These are phyloP conservation scores for Myopa testacea DNA, from an alignment of 2,888 invertebrate genomes.

Conservation along the genomic window DNA sequence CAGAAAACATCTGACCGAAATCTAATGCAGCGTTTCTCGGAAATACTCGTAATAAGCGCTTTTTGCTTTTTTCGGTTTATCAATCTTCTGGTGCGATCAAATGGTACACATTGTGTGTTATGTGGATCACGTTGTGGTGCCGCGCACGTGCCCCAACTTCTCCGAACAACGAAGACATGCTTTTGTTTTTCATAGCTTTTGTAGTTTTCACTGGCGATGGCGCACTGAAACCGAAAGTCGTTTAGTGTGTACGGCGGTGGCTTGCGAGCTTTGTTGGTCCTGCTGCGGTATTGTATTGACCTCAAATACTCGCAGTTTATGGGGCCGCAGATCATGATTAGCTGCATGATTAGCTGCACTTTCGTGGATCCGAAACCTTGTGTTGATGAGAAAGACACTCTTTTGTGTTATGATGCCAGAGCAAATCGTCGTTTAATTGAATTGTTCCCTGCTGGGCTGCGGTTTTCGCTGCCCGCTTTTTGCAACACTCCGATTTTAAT, in stretches of 20 bases:
- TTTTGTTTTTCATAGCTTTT: neutral
- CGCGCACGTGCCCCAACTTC: constrained; percentile 37
- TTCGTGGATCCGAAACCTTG: constrained; percentile 6
- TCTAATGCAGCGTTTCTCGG: constrained; percentile 41
- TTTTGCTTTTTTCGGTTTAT: neutral
- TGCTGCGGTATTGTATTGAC: neutral
- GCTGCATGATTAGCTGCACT: constrained; percentile 14
- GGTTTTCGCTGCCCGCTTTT: neutral
- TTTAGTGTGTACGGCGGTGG: neutral
- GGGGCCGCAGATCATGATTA: neutral
- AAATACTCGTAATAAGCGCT: constrained; percentile 39
- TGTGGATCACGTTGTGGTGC: constrained; percentile 23
- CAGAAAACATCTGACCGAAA: neutral
- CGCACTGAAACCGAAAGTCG: constrained; percentile 28
- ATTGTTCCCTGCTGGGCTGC: constrained; percentile 51
- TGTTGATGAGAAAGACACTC: neutral
- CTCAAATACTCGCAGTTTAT: constrained; percentile 12
- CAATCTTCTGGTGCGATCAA: constrained; percentile 6
- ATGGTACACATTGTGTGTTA: neutral
- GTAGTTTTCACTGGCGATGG: neutral
- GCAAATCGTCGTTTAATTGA: constrained; percentile 51
- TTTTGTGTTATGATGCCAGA: neutral
- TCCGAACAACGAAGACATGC: neutral
- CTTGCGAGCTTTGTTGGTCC: neutral
- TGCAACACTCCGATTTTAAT: constrained; percentile 14